Conservation (phyloP, 2,113 vertebrate genomes). For the Xyliphius kryptos region DNA sequence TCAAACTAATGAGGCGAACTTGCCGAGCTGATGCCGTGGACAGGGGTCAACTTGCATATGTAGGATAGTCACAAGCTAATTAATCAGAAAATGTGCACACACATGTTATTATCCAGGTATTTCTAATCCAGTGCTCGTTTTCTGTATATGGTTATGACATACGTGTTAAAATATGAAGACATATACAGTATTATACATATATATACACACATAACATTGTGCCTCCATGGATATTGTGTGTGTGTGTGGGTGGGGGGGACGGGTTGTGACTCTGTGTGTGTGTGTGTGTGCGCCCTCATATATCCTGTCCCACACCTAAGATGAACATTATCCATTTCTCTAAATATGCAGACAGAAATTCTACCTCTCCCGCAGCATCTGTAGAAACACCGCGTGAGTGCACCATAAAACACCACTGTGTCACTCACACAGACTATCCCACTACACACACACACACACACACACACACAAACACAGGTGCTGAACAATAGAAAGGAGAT, state of each 20-base stretch:
- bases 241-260: too few species aligned
- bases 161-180: too few species aligned
- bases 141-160: too few species aligned
- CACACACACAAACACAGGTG: too few species aligned
- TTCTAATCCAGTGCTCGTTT: too few species aligned
- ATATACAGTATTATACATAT: too few species aligned
- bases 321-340: slow-evolving; percentile 19
- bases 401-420: slow-evolving; percentile 3
- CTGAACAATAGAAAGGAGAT: slow-evolving; percentile 8
- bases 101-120: too few species aligned
- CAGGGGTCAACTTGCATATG: too few species aligned
- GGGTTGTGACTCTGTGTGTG: slow-evolving; percentile 14
- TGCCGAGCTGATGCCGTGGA: too few species aligned
- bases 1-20: too few species aligned
- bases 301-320: slow-evolving; percentile 3
- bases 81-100: too few species aligned
- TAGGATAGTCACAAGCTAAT: too few species aligned
- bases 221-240: neutral
- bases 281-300: neutral
- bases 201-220: neutral
- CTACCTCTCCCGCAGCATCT: slow-evolving; percentile 9
- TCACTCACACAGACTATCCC: slow-evolving; percentile 1
- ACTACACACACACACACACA: slow-evolving; percentile 18
- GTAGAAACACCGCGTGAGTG: neutral
- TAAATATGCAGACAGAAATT: slow-evolving; percentile 11